Evolutionary conservation across 2,113 vertebrate genomes (phyloP).

Genomic region (Nothocercus nigrocapillus): DNA sequence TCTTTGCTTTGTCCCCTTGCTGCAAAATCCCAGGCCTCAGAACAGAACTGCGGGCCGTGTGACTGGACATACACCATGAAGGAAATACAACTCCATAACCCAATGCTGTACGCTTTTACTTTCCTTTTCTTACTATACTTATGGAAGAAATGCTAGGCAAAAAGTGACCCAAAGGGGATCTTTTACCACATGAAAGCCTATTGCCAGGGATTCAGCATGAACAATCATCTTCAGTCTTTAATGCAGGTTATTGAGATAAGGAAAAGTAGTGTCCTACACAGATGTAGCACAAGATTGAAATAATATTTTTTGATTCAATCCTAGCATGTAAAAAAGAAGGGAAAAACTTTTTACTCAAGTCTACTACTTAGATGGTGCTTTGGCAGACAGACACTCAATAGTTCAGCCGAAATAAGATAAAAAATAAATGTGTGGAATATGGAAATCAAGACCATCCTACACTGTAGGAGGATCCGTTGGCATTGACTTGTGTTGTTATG

Average conservation of each 20-base stretch:
- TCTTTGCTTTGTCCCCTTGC: not conserved
- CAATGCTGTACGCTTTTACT: not conserved
- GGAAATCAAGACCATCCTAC: constrained; percentile 22
- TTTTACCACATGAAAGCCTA: not conserved
- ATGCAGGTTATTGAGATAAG: not conserved
- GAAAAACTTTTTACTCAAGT: not conserved
- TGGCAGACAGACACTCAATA: not conserved
- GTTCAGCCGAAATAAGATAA: not conserved
- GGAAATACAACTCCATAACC: not conserved
- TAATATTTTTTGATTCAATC: constrained; percentile 15
- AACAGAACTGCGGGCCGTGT: not conserved
- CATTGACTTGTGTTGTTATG: constrained; percentile 6
- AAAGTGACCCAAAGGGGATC: not conserved
- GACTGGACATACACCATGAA: not conserved
- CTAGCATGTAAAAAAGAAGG: not conserved
- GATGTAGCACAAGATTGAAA: not conserved
- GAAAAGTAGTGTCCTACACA: not conserved
- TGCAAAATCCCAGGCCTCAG: not conserved
- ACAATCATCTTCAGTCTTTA: not conserved
- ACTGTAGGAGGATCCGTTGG: not conserved
- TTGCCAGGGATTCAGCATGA: not conserved
- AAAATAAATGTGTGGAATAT: not conserved
- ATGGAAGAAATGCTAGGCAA: not conserved
- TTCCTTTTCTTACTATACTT: fast-evolving
- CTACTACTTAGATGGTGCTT: not conserved